phyloP scores from a whole-genome alignment of 2,797 vertebrate genomes.

The Notamacropus eugenii region DNA sequence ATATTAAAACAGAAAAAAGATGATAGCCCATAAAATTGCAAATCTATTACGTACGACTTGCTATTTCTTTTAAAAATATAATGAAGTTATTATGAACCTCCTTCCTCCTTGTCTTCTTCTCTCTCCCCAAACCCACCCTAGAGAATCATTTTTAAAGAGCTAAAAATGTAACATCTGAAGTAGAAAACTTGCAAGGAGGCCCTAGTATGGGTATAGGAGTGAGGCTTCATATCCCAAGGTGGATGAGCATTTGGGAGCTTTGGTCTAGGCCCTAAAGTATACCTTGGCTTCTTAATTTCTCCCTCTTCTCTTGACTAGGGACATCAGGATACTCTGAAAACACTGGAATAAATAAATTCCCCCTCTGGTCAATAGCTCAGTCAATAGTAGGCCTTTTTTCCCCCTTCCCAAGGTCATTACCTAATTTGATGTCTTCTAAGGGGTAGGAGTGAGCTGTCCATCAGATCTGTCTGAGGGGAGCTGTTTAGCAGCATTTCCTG shows the following conservation, averaged over 20 bases:
- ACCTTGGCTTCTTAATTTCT: neutral
- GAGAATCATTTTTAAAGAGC: neutral
- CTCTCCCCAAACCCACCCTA: neutral
- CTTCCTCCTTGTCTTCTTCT: neutral
- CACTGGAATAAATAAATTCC: constrained; percentile 25
- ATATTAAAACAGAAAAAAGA: neutral
- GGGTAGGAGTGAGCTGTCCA: neutral
- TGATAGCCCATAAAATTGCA: neutral
- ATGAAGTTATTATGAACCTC: neutral
- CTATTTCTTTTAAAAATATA: neutral
- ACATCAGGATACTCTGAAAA: neutral
- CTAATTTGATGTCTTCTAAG: constrained; percentile 39
- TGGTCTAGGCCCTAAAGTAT: neutral
- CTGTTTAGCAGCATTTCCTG: neutral
- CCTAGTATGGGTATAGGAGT: neutral
- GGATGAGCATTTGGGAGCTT: neutral
- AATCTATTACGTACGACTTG: neutral
- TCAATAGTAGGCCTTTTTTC: neutral
- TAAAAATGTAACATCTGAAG: neutral
- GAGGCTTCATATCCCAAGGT: neutral
- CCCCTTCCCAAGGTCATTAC: constrained; percentile 14
- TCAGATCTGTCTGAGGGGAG: fast-evolving
- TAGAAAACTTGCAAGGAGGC: constrained; percentile 8
- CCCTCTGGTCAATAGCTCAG: neutral
- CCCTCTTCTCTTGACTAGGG: neutral